Base-by-base conservation (phyloP, 2,113 vertebrate species). In the Dasyurus viverrinus region DNA sequence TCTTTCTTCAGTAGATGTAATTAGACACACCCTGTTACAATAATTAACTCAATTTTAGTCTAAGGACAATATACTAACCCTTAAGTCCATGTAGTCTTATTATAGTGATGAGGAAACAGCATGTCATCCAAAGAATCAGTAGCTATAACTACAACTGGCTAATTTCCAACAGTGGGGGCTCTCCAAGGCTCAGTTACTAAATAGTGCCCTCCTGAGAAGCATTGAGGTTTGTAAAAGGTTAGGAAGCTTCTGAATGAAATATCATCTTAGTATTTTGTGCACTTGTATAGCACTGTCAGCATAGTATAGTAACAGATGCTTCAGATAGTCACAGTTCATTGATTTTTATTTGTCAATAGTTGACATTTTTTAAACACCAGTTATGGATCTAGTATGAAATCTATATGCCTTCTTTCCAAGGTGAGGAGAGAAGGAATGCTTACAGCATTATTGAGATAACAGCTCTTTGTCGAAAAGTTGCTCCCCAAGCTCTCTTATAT, bases 271-370 rank as follows among this genome's bases (percentile, higher is more conserved):
- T 90, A 48, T 90, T 93, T 92, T 94, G 90, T 30, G 93, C 76
- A 91, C 11, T 95, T 57, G 48, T 95, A 95, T 14, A 93, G 53
- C 3, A 48, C n/a, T 76, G 30, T 95, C 90, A 96, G 93, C 90
- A 91, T 95, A 47, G 53, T 94, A 91, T 93, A 52, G 50, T 94
- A 94, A 60, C n/a, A 95, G 46, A 94, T n/a, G 48, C 52, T 42
- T 95, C 76, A 11, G 92, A 90, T 16, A 94, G 92, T 91, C 42
- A 89, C 42, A 95, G 53, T 94, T 93, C 27, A 55, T 76, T 90
- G 93, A 7, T 92, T 95, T 94, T 96, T 93, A 90, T 46, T 89
- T 95, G 47, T 91, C 92, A 93, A 89, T 76, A 90, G 90, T 47
- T 12, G 26, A 84, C 50, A 54, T 89, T 93, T 95, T 90, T 90